Base-by-base conservation (phyloP, 2,888 invertebrate species). In the Brachynemurus nebulosus region DNA sequence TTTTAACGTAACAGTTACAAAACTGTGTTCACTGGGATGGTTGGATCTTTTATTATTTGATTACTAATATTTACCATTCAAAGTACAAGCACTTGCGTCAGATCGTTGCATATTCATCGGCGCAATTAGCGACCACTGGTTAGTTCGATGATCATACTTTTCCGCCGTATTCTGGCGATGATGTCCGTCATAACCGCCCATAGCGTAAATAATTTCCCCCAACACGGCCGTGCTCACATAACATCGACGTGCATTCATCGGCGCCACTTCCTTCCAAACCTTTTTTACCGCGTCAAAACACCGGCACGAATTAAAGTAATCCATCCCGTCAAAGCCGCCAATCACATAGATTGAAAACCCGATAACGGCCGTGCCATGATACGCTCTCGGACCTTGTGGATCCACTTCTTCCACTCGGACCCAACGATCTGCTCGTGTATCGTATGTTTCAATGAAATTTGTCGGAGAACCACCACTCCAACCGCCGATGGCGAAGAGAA, bases 241-340 rank as follows among this genome's bases (percentile, higher is more conserved):
- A 60, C 89, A 88, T 42, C 89, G 73, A 46, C 86, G 75, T 9
- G 79, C 79, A 57, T 92, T 88, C 93, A 93, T 91, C 16, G 92
- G 91, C 8, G 89, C 79, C 42, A 80, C 76, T 69, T 92, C 91
- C 39, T 77, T 76, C 93, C 93, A 95, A 21, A 62, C 66, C 64
- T 89, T 91, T 2, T 71, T 74, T 2, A 85, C 80, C 1, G 90
- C 88, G 58, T 92, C 82, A 62, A 91, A 93, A 54, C 86, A 85
- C 7, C 88, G 46, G 48, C 76, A 76, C 34, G 74, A 75, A 60
- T 75, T 78, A 59, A 78, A 78, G 55, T 76, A 76, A 55, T 83
- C 81, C 66, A 78, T 74, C n/a, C 91, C 92, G 57, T 93, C 88
- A 58, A 91, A 93, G 4, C 93, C 93, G 0, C 95, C 93, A 51